phyloP scores from a whole-genome alignment of 2,113 vertebrate species.

The Centropristis striata region DNA sequence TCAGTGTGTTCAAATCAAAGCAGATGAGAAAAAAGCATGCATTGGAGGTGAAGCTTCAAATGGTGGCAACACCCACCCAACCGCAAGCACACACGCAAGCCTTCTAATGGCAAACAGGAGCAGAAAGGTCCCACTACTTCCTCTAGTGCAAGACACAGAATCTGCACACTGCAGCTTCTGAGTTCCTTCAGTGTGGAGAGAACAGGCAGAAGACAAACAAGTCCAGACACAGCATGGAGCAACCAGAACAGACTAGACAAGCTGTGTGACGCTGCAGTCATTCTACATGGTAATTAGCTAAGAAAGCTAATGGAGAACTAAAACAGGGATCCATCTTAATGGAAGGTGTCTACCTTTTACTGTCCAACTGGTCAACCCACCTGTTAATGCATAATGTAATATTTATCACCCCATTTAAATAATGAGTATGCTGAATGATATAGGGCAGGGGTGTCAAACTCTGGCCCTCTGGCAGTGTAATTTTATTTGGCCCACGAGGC shows the following conservation, averaged over 20 bases:
- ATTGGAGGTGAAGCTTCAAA: slow-evolving; percentile 4
- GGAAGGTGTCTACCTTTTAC: slow-evolving; percentile 21
- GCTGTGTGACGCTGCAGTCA: slow-evolving; percentile 19
- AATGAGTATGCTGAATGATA: too few relatives aligned
- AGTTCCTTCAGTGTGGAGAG: not conserved
- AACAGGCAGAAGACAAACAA: slow-evolving; percentile 23
- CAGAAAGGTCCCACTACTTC: not conserved
- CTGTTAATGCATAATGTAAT: not conserved
- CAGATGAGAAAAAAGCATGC: slow-evolving; percentile 43
- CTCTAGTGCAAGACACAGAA: not conserved
- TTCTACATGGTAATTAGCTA: slow-evolving; percentile 9
- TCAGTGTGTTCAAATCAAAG: not conserved
- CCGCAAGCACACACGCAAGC: slow-evolving; percentile 13
- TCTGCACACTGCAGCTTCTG: slow-evolving; percentile 11
- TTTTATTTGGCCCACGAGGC: too few relatives aligned
- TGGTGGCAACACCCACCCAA: not conserved
- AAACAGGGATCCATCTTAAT: slow-evolving; percentile 36
- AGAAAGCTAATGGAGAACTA: slow-evolving; percentile 33
- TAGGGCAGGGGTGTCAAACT: too few relatives aligned
- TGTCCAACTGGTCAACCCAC: slow-evolving; percentile 34
- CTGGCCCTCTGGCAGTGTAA: too few relatives aligned
- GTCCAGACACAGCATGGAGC: slow-evolving; percentile 33
- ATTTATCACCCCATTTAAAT: not conserved
- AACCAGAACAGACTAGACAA: slow-evolving; percentile 2
- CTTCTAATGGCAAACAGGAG: not conserved